Base-by-base conservation (phyloP, 2,888 invertebrate genomes). In the Drosophila lacicola region DNA sequence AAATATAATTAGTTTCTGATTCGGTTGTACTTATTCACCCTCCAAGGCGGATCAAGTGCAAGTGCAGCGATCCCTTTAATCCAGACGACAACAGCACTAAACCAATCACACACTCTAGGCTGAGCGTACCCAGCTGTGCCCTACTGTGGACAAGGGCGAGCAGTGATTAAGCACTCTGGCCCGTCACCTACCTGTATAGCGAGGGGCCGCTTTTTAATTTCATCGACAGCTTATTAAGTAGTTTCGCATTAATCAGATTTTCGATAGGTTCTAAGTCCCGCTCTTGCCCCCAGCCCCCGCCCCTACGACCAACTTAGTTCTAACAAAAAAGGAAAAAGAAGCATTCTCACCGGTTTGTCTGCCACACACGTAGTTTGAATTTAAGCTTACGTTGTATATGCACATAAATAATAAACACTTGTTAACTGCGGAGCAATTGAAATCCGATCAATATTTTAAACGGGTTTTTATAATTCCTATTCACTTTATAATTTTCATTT, bases 1-100 rank as follows among this genome's bases (percentile, higher is more conserved):
- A 45, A 70, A 49, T 83, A 46, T 49, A 54, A 49, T 51, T 80
- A 83, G 69, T 54, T 67, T 64, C 58, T 82, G 83, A 69, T 50
- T 21, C 67, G 80, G 84, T 51, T 49, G 34, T 19, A 37, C 37
- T 39, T 36, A 60, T 39, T 42, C 2, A 17, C 17, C 47, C 47
- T 47, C 34, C 3, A 94, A 94, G 3, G 93, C 94, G 10, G 96
- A 96, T 62, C 97, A 97, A 90, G 97, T 94, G 97, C 9, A 97
- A 97, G 6, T 97, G 97, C 92, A 97, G 96, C 80, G 97, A 97
- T 81, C 95, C 95, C 46, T 97, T 97, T 90, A 96, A 95, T 78
- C 96, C 97, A 81, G 82, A 17, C 17, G 17, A 17, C 17, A 17
- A 17, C 17, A 17, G 17, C 53, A 91, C 90, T 1, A 79, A 81